phyloP scores from a whole-genome alignment of 2,888 invertebrate species.

The Rosalia funebris region DNA sequence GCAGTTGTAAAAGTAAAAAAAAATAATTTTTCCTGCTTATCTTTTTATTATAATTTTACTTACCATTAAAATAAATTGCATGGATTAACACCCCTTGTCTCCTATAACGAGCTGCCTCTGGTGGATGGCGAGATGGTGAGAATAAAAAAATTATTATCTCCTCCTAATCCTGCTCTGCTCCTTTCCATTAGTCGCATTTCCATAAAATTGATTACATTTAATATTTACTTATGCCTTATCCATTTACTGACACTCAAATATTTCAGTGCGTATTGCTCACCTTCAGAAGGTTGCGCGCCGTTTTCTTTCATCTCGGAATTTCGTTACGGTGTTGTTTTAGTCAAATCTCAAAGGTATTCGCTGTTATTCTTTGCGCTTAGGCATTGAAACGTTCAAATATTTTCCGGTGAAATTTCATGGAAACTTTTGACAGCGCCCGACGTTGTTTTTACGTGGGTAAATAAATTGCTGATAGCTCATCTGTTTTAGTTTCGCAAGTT shows the following conservation, averaged over 20 bases:
- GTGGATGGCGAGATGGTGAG: too few species aligned
- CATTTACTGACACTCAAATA: constrained; percentile 16
- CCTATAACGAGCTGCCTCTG: too few species aligned
- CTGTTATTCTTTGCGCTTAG: constrained; percentile 37
- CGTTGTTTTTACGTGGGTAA: constrained; percentile 35
- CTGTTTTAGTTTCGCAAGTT: constrained; percentile 28
- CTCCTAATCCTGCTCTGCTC: constrained; percentile 1
- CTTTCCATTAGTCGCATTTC: constrained; percentile 2
- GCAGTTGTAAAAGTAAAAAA: too few species aligned
- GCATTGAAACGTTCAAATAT: constrained; percentile 37
- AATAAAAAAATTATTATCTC: too few species aligned
- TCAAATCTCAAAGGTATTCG: constrained; percentile 41
- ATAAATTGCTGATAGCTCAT: constrained; percentile 42
- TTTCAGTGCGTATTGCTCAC: constrained; percentile 13
- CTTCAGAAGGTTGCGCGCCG: too few species aligned
- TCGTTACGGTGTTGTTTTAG: constrained; percentile 38
- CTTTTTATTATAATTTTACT: too few species aligned
- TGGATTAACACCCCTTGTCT: too few species aligned
- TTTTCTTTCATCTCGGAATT: constrained; percentile 27
- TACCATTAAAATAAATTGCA: too few species aligned
- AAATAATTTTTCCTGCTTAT: too few species aligned
- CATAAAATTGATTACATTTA: constrained; percentile 20
- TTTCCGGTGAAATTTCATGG: constrained; percentile 32
- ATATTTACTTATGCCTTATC: constrained; percentile 9
- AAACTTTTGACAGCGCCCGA: constrained; percentile 36